Conservation (phyloP, 2,888 invertebrate genomes). For the Venusia cambrica region DNA sequence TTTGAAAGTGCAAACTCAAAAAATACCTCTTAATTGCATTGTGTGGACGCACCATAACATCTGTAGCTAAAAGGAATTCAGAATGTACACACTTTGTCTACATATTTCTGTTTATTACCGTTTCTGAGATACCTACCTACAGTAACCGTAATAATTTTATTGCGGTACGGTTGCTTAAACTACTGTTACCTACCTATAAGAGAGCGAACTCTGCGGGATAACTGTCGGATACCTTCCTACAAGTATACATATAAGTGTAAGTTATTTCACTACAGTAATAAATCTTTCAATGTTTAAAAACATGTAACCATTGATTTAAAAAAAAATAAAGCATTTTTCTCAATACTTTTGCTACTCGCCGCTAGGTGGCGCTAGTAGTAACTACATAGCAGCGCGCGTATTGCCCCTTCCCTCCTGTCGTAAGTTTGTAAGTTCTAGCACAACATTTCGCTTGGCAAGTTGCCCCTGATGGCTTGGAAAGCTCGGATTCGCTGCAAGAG, state of each 20-base stretch:
- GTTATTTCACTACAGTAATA: no score
- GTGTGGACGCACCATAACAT: slow-evolving; percentile 9
- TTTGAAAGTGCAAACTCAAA: neutral
- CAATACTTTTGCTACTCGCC: slow-evolving; percentile 50
- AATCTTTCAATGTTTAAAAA: no score
- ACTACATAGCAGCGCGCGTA: neutral
- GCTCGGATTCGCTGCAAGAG: slow-evolving; percentile 49
- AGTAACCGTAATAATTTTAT: slow-evolving; percentile 23
- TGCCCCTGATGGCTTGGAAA: slow-evolving; percentile 49
- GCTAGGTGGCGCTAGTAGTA: slow-evolving; percentile 57
- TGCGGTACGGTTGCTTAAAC: slow-evolving; percentile 12
- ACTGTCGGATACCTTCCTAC: no score
- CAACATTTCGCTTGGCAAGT: slow-evolving; percentile 50
- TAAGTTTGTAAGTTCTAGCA: slow-evolving; percentile 46
- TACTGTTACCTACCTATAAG: slow-evolving; percentile 8
- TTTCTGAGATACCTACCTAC: slow-evolving; percentile 18
- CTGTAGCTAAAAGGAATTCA: slow-evolving; percentile 43
- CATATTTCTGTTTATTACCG: slow-evolving; percentile 38
- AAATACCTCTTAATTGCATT: neutral
- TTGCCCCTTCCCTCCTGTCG: slow-evolving; percentile 30
- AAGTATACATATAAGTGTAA: no score
- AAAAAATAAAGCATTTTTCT: no score
- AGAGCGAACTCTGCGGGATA: slow-evolving; percentile 4
- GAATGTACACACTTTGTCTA: slow-evolving; percentile 48
- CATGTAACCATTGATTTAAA: no score